Evolutionary conservation across 2,888 invertebrate genomes (phyloP).

Genomic region (Beris chalybata): DNA sequence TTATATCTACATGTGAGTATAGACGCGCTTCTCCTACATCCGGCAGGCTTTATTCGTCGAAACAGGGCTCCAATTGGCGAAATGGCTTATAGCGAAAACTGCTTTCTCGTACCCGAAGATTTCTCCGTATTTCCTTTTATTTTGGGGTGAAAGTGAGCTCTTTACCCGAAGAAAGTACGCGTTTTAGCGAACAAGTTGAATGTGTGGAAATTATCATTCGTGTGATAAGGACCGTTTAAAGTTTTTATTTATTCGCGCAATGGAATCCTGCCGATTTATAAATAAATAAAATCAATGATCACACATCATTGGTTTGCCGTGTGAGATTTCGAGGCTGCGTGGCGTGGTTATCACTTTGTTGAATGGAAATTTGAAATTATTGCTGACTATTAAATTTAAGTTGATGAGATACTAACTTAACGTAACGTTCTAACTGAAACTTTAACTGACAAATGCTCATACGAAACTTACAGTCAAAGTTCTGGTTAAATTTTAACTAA

Average conservation of each 20-base stretch:
- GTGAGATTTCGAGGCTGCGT: too few species aligned
- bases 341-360: too few species aligned
- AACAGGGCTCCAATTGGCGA: slow-evolving; percentile 2
- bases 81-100: slow-evolving; percentile 8
- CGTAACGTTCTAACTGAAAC: too few species aligned
- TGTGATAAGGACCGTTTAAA: slow-evolving; percentile 16
- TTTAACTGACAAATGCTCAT: too few species aligned
- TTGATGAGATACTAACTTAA: too few species aligned
- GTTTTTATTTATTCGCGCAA: slow-evolving; percentile 15
- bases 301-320: neutral
- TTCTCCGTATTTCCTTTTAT: slow-evolving; percentile 10
- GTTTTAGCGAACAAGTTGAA: neutral
- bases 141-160: slow-evolving; percentile 5
- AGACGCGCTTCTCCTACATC: too few species aligned
- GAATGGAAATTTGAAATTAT: too few species aligned
- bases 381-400: too few species aligned
- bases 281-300: slow-evolving; percentile 15
- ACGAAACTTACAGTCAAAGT: too few species aligned
- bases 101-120: neutral
- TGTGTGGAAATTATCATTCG: neutral
- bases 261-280: slow-evolving; percentile 1
- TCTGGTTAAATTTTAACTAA: too few species aligned
- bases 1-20: too few species aligned
- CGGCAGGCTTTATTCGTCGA: too few species aligned
- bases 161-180: neutral